phyloP scores from a whole-genome alignment of 2,888 invertebrate genomes.

The Lycia hirtaria region DNA sequence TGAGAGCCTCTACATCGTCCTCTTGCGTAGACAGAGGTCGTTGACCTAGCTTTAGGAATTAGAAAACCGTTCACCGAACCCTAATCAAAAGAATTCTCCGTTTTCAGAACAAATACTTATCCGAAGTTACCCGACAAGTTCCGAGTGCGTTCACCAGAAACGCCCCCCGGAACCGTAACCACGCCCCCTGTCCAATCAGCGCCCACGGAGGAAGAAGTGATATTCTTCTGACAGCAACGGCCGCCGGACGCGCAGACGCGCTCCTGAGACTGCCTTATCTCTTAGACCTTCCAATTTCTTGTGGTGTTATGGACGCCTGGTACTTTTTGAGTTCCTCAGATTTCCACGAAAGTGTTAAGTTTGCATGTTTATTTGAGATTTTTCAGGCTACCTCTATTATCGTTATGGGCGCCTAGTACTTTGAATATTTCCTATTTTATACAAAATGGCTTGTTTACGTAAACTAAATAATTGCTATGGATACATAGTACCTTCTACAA shows the following conservation, averaged over 20 bases:
- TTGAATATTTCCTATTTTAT: neutral
- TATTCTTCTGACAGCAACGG: conserved; percentile 87
- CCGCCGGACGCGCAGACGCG: conserved; percentile 56
- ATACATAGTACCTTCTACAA: too few species aligned
- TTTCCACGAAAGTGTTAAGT: conserved; percentile 7
- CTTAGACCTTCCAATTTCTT: conserved; percentile 57
- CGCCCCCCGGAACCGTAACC: conserved; percentile 41
- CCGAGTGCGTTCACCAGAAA: conserved; percentile 85
- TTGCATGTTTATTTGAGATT: conserved; percentile 6
- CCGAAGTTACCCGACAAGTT: conserved; percentile 90
- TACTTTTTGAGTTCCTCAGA: conserved; percentile 30
- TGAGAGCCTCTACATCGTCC: too few species aligned
- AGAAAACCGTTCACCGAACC: neutral
- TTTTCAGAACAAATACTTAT: conserved; percentile 88
- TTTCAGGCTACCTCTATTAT: neutral
- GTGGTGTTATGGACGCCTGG: conserved; percentile 40
- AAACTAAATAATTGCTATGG: too few species aligned
- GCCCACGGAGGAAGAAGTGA: conserved; percentile 86
- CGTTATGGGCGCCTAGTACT: conserved; percentile 4
- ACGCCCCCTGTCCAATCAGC: conserved; percentile 40
- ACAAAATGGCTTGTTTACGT: neutral
- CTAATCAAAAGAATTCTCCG: neutral
- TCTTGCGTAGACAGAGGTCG: too few species aligned
- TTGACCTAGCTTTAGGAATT: too few species aligned
- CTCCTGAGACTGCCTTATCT: conserved; percentile 78